These are phyloP conservation scores for Picathartes gymnocephalus DNA, from an alignment of 2,113 vertebrate genomes.

Conservation along the genomic window DNA sequence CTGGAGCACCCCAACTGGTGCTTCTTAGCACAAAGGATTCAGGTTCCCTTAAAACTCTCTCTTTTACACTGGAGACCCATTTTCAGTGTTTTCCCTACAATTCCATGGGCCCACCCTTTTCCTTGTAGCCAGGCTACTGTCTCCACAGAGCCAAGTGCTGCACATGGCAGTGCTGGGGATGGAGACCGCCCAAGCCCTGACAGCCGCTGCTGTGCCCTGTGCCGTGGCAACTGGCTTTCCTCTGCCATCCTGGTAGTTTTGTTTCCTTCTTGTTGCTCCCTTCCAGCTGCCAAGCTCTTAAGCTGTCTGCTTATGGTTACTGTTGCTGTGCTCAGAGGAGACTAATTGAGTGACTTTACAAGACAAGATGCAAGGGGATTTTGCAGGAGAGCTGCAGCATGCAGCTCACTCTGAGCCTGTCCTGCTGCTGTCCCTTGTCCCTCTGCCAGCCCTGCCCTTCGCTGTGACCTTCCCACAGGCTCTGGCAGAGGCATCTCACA, in stretches of 20 bases:
- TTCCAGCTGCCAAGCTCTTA: not conserved
- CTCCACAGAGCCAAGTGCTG: not conserved
- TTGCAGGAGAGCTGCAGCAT: not conserved
- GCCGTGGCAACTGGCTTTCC: not conserved
- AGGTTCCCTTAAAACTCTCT: not conserved
- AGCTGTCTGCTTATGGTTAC: not conserved
- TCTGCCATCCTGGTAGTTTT: not conserved
- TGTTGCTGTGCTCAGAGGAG: not conserved
- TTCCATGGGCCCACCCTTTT: not conserved
- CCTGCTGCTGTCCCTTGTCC: not conserved
- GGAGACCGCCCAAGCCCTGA: not conserved
- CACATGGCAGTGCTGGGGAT: fast-evolving
- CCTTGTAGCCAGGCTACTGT: not conserved
- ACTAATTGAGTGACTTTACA: not conserved
- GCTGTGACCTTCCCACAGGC: not conserved
- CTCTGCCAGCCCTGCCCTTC: not conserved
- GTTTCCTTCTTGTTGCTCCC: not conserved
- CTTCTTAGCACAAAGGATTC: not conserved
- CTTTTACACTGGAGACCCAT: not conserved
- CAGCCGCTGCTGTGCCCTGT: fast-evolving
- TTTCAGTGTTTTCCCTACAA: not conserved
- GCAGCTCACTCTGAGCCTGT: not conserved
- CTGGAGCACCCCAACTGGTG: fast-evolving
- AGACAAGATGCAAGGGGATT: not conserved
- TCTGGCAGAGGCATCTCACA: not conserved